Base-by-base conservation (phyloP, 2,888 invertebrate genomes). In the Lysandra bellargus region DNA sequence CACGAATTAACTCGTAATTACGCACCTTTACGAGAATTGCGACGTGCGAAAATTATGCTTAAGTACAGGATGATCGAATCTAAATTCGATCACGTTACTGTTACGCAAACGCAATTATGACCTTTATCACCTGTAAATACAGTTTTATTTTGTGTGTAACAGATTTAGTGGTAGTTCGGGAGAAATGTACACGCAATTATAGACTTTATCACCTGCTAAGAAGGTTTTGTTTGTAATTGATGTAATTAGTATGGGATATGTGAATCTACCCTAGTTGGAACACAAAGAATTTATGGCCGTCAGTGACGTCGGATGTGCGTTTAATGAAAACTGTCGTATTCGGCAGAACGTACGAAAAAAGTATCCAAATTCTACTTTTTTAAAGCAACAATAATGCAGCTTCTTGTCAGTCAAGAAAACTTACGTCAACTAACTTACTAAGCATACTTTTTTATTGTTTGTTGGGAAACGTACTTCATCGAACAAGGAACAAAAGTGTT, bases 1-100 rank as follows among this genome's bases (percentile, higher is more conserved):
- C 64, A 33, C 33, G 14, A 69, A 69, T 69, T 69, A 69, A 17
- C 69, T 69, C 69, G 33, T 14, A 14, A 69, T 69, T 69, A 69
- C 69, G 69, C 69, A 69, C 69, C 69, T 69, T 69, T 69, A 69
- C 17, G 17, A 69, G 33, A 12, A 23, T 69, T 33, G 33, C 23
- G 23, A 17, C 69, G 30, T 4, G 69, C 69, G 69, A 69, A 69
- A 69, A 69, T 14, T 33, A 37, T 33, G 3, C 69, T 69, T 69
- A 33, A 37, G 5, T 14, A 5, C 1, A 37, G 17, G 5, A 23
- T 14, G 5, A 14, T 33, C 17, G 17, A 30, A 17, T 14, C 5
- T 69, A 37, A 4, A 69, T 69, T 69, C 33, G 14, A 23, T 30
- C 30, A 64, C 61, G 61, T 61, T 1, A 4, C 57, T 1, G 17